Evolutionary conservation across 2,888 invertebrate genomes (phyloP).

Genomic region (Hanleya hanleyi): DNA sequence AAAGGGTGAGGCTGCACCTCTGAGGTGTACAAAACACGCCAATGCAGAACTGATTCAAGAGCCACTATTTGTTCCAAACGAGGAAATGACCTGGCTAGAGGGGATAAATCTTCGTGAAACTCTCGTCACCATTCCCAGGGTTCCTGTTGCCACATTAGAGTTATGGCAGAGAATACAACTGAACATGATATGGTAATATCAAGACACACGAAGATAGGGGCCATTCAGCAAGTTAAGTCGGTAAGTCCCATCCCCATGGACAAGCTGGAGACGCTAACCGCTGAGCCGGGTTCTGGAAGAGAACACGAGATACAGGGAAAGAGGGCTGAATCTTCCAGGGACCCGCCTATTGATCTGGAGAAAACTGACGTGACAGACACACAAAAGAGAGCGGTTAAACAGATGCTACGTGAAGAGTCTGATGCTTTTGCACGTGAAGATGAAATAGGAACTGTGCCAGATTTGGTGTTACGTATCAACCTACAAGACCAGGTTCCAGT

Average conservation of each 20-base stretch:
- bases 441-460: constrained; percentile 33
- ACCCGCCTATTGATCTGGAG: constrained; percentile 29
- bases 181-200: background rate
- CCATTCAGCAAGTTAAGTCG: background rate
- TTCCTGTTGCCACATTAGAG: background rate
- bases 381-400: constrained; percentile 17
- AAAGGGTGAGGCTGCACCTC: background rate
- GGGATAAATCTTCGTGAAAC: background rate
- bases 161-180: background rate
- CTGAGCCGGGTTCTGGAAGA: no score
- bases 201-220: background rate
- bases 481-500: constrained; percentile 36
- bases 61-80: no score
- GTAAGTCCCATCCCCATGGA: background rate
- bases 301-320: no score
- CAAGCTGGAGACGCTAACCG: background rate
- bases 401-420: constrained; percentile 32
- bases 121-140: background rate
- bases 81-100: background rate
- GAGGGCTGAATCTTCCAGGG: no score
- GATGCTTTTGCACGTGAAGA: constrained; percentile 32
- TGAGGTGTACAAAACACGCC: background rate
- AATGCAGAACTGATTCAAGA: no score
- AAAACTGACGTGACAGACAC: constrained; percentile 8
- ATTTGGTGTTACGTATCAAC: constrained; percentile 32